Conservation (phyloP, 1,140 invertebrate species). For the Drosophila parvula region DNA sequence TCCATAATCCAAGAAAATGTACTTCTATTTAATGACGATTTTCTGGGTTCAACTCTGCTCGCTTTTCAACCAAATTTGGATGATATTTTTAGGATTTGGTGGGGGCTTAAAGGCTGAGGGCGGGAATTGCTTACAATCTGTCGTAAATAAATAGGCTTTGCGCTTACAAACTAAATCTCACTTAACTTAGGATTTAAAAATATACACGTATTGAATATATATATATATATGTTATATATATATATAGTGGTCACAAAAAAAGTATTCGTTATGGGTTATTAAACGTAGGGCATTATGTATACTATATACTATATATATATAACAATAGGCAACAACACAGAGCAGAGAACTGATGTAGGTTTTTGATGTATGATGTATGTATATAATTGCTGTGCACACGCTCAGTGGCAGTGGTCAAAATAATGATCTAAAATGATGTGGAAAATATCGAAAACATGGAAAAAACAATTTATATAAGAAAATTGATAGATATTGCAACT, state of each 20-base stretch:
- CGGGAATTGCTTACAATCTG: slow-evolving; percentile 19
- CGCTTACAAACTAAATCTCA: slow-evolving; percentile 39
- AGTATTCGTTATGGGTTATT: slow-evolving; percentile 22
- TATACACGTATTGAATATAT: slow-evolving; percentile 33
- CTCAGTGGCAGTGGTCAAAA: slow-evolving; percentile 38
- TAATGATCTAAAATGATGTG: not conserved
- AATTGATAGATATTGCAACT: not conserved
- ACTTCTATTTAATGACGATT: not conserved
- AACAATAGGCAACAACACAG: slow-evolving; percentile 82
- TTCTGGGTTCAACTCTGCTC: not conserved
- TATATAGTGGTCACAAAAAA: slow-evolving; percentile 37
- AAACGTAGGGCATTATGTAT: slow-evolving; percentile 18
- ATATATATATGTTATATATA: slow-evolving; percentile 16
- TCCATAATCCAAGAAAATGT: not conserved
- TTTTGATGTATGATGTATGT: slow-evolving; percentile 27
- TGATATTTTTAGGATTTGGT: slow-evolving; percentile 1
- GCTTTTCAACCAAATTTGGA: slow-evolving; percentile 6
- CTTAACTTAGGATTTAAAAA: slow-evolving; percentile 44
- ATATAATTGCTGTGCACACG: slow-evolving; percentile 35
- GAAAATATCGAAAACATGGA: not conserved
- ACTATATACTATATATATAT: slow-evolving; percentile 57
- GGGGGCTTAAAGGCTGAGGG: not conserved
- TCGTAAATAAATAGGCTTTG: slow-evolving; percentile 48
- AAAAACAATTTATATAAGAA: not conserved
- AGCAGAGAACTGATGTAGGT: slow-evolving; percentile 62